A percentile compares a stretch with the other conserved stretches of the same genome.
These are phyloP conservation scores for Mellivora capensis DNA, from an alignment of 2,113 vertebrate genomes.

Conservation along the genomic window DNA sequence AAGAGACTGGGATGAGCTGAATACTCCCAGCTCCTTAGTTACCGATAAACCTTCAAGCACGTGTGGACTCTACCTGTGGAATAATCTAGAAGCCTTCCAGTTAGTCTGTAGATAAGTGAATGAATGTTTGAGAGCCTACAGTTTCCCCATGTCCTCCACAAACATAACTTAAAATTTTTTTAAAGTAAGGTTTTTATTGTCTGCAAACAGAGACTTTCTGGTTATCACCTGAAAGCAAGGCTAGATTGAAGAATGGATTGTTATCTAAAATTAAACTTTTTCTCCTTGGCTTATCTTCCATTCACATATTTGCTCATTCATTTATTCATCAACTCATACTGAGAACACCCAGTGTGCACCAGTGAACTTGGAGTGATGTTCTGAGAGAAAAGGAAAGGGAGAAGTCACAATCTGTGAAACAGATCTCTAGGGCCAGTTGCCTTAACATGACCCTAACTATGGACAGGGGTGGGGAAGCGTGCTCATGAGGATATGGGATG, in stretches of 20 bases:
- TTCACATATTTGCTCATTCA: not conserved
- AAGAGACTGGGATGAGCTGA: not conserved
- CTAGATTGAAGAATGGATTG: not conserved
- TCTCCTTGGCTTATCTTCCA: not conserved
- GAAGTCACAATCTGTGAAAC: no score
- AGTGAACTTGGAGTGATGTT: not conserved
- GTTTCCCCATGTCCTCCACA: not conserved
- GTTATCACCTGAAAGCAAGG: not conserved
- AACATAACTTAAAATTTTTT: not conserved
- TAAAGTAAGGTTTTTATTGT: not conserved
- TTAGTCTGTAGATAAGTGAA: not conserved
- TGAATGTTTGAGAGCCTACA: not conserved
- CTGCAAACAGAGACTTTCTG: not conserved
- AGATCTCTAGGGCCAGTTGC: not conserved
- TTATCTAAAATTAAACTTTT: not conserved
- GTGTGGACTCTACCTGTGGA: not conserved
- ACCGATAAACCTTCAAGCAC: not conserved
- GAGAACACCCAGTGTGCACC: not conserved
- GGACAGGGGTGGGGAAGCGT: not conserved
- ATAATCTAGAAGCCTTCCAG: not conserved
- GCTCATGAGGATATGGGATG: not conserved
- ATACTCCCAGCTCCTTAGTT: not conserved
- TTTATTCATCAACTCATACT: not conserved
- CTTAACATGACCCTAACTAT: not conserved
- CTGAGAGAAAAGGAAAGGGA: not conserved